Percentiles rank a stretch among this genome's conserved stretches.
These are phyloP conservation scores for Xestobium rufovillosum DNA, from an alignment of 2,888 invertebrate genomes.

Conservation along the genomic window DNA sequence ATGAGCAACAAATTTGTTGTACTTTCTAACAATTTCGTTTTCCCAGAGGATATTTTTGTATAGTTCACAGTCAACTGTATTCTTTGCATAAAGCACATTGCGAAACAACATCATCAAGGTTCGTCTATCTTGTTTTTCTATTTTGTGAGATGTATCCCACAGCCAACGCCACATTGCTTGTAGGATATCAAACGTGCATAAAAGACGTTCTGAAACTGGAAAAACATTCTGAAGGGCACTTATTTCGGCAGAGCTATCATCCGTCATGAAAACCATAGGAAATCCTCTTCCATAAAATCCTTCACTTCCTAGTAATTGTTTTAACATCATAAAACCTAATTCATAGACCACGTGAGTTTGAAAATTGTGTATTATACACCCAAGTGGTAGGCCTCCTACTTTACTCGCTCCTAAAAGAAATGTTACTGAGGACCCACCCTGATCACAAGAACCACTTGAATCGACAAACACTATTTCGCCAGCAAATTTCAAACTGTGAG, in stretches of 20 bases:
- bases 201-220: slow-evolving; percentile 9
- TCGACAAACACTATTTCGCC: slow-evolving; percentile 20
- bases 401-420: slow-evolving; percentile 16
- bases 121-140: slow-evolving; percentile 9
- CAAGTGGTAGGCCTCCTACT: slow-evolving; percentile 15
- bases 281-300: slow-evolving; percentile 15
- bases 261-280: slow-evolving; percentile 14
- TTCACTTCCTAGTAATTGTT: slow-evolving; percentile 12
- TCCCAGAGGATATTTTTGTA: slow-evolving; percentile 4
- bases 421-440: slow-evolving; percentile 14
- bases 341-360: slow-evolving; percentile 17
- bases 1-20: slow-evolving; percentile 7
- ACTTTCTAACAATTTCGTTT: slow-evolving; percentile 7
- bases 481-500: slow-evolving; percentile 8
- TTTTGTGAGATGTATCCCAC: slow-evolving; percentile 10
- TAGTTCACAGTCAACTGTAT: slow-evolving; percentile 6
- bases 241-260: too few species aligned
- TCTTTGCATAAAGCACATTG: slow-evolving; percentile 8
- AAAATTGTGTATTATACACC: slow-evolving; percentile 14
- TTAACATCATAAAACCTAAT: slow-evolving; percentile 12
- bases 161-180: slow-evolving; percentile 14
- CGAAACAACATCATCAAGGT: slow-evolving; percentile 13
- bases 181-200: slow-evolving; percentile 13
- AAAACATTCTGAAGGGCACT: slow-evolving; percentile 10
- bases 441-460: slow-evolving; percentile 20